phyloP scores from a whole-genome alignment of 2,797 vertebrate species.

The Luscinia megarhynchos region DNA sequence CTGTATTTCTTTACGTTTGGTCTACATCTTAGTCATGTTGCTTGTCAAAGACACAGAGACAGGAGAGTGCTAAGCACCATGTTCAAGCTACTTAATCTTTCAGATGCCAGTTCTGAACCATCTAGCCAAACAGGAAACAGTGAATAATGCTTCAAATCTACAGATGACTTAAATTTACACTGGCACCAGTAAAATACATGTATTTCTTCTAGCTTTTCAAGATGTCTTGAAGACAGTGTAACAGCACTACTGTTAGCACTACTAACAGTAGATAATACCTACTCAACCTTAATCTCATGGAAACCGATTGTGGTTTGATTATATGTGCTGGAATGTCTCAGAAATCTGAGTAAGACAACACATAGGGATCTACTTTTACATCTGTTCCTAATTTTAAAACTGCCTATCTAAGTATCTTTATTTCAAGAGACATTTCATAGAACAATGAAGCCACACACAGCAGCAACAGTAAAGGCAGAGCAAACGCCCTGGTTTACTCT shows the following conservation, averaged over 20 bases:
- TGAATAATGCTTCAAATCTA: background rate
- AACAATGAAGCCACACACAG: background rate
- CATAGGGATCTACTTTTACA: background rate
- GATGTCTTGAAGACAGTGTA: background rate
- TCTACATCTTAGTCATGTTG: background rate
- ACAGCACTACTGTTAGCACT: background rate
- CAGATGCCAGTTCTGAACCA: background rate
- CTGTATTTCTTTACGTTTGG: background rate
- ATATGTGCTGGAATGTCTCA: background rate
- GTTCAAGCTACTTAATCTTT: background rate
- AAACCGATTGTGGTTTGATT: background rate
- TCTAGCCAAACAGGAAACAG: background rate
- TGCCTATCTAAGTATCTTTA: background rate
- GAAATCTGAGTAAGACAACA: background rate
- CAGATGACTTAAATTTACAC: background rate
- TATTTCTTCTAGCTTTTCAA: background rate
- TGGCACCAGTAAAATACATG: background rate
- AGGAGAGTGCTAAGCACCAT: background rate
- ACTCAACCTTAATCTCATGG: background rate
- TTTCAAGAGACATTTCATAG: background rate
- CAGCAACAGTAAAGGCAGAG: background rate
- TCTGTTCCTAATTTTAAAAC: background rate
- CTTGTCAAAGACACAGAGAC: background rate
- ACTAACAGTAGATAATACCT: background rate
- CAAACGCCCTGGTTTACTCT: background rate